Base-by-base conservation (phyloP, 2,888 invertebrate genomes). In the Caenorhabditis japonica region DNA sequence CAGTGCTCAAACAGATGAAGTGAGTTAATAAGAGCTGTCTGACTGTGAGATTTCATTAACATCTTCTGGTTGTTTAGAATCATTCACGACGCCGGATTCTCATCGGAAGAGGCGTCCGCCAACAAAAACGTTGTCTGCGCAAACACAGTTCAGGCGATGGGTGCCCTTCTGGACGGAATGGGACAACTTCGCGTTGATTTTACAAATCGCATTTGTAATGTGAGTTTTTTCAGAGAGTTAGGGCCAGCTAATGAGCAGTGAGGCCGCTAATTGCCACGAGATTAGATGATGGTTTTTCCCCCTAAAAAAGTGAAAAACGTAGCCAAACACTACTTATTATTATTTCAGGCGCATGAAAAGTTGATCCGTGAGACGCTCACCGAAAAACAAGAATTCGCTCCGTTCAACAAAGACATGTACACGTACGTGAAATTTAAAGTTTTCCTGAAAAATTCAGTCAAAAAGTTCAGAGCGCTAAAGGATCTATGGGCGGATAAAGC, bases 1-100 rank as follows among this genome's bases (percentile, higher is more conserved):
- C 97, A 88, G 96, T 97, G 91, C 94, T 97, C 87, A 97, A 97
- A 92, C 97, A 97, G 92, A 97, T 97, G 96, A 97, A 96, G 95
- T 95, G 90, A 93, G 94, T 93, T 89, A 15, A 15, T 36, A 4
- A 58, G 17, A 19, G 33, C 7, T 5, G 7, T 27, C 21, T 19
- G 27, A 44, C 12, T 33, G n/a, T 23, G 10, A 36, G n/a, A 36
- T 19, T n/a, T n/a, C n/a, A n/a, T n/a, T 7, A 34, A 4, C 15
- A 13, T 43, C 15, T 77, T 62, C 51, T n/a, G n/a, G n/a, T n/a
- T n/a, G n/a, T n/a, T n/a, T n/a, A 96, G 95, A 93, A 99, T 99
- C 92, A 99, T 99, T 90, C 99, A 99, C 92, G 97, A 99, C 91
- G 96, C 96, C 91, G 97, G 99, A 81, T 99, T 97, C 90, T 96